Base-by-base conservation (phyloP, 2,888 invertebrate genomes). In the Drosophila nr. fundita region DNA sequence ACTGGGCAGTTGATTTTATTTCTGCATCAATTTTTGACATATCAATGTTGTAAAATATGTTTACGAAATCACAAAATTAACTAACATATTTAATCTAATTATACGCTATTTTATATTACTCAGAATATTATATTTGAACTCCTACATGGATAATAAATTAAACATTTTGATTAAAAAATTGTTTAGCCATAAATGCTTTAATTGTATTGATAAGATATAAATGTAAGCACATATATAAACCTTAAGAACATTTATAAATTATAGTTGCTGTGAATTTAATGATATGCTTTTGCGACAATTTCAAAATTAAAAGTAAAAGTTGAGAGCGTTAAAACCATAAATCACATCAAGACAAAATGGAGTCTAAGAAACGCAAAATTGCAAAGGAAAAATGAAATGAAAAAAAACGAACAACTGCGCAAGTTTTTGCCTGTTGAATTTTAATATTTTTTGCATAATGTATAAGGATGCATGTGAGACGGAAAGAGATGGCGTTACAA, bases 391-490 rank as follows among this genome's bases (percentile, higher is more conserved):
- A 24, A 45, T 15, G 21, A 42, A 42, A 15, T 53, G 29, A 24
- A 40, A 24, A 45, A 34, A 66, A 7, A 50, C 10, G 6, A 49
- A 68, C 52, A 68, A 68, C 30, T 54, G 54, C 27, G 68, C 32
- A 27, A 29, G 38, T 73, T 66, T 53, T 64, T 73, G 86, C 82
- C 83, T 88, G 90, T 86, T 90, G 77, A 86, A 77, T 80, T 78
- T 70, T 11, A 54, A 72, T 50, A 45, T 54, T 24, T 62, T 63
- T 68, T 58, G 50, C 61, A 62, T 65, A 58, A 57, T 52, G 49
- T 42, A 50, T 57, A 32, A 24, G 30, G 21, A 10, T 38, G 40
- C 45, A 65, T 29, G 53, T 29, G 64, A 61, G 38, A 48, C 21
- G 32, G 21, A 50, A 54, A 57, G 72, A 55, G 64, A 64, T 24